A percentile compares a stretch with the other conserved stretches of the same genome.
Conservation (phyloP, 2,888 invertebrate genomes). For the Teleogryllus oceanicus region DNA sequence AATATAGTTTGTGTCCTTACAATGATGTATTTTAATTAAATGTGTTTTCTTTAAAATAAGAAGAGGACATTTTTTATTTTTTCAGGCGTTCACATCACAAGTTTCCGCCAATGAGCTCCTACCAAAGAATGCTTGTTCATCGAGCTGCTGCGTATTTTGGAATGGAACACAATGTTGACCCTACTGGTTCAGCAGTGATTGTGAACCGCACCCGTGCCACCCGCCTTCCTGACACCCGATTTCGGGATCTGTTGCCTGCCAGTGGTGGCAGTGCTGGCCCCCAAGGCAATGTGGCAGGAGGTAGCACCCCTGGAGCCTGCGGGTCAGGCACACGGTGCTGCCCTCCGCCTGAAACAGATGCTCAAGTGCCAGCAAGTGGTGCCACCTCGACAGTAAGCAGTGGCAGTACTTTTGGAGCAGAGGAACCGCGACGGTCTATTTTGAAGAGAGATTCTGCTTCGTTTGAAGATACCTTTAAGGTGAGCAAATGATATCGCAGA, state of each 20-base stretch:
- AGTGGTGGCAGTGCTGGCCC: neutral
- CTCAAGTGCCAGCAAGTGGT: neutral
- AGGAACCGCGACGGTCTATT: constrained; percentile 72
- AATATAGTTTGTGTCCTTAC: neutral
- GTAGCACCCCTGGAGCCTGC: neutral
- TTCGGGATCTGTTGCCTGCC: constrained; percentile 60
- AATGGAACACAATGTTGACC: constrained; percentile 89
- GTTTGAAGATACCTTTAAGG: constrained; percentile 61
- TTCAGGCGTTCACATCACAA: constrained; percentile 67
- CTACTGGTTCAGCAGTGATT: constrained; percentile 73
- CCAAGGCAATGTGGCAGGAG: neutral
- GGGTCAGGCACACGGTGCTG: neutral
- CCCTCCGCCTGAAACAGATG: neutral
- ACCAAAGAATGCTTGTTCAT: constrained; percentile 94
- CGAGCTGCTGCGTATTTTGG: constrained; percentile 91
- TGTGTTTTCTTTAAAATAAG: constrained; percentile 20
- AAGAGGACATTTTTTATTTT: neutral
- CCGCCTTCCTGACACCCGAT: constrained; percentile 65
- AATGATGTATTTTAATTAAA: constrained; percentile 23
- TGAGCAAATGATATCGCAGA: constrained; percentile 28
- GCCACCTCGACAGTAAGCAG: neutral
- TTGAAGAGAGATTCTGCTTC: constrained; percentile 78
- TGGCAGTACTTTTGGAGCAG: constrained; percentile 40
- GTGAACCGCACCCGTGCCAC: constrained; percentile 75
- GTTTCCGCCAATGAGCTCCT: constrained; percentile 91